Percentiles rank a stretch among this genome's conserved stretches.
These are phyloP conservation scores for Hexactinellida sp. DNA, from an alignment of 37 sponge, comb jelly and placozoan genomes.

Conservation along the genomic window DNA sequence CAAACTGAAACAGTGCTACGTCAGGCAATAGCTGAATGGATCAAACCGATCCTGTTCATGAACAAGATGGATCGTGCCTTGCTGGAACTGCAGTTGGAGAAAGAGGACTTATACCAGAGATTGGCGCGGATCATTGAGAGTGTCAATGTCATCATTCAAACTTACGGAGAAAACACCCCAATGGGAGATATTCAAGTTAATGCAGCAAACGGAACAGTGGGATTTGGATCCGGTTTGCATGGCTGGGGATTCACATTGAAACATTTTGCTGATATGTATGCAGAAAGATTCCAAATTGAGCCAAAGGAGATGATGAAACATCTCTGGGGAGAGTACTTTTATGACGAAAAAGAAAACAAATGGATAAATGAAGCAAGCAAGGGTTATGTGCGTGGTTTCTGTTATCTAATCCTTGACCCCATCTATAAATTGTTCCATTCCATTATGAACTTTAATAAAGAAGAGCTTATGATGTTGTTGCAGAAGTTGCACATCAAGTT, in stretches of 20 bases:
- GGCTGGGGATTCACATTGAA: conserved; percentile 99
- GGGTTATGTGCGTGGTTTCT: conserved; percentile 80
- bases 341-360: conserved; percentile 58
- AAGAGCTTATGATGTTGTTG: not conserved
- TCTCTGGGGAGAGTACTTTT: conserved; percentile 96
- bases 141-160: conserved; percentile 92
- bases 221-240: conserved; percentile 96
- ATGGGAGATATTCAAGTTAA: conserved; percentile 68
- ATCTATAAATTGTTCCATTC: conserved; percentile 45
- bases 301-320: conserved; percentile 75
- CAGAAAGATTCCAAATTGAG: conserved; percentile 91
- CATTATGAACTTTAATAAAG: conserved; percentile 37
- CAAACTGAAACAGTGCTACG: conserved; percentile 97
- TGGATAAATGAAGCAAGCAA: conserved; percentile 70
- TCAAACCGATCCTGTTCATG: conserved; percentile 93
- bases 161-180: conserved; percentile 85
- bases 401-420: conserved; percentile 91
- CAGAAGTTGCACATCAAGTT: conserved; percentile 29
- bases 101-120: conserved; percentile 88
- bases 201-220: conserved; percentile 81
- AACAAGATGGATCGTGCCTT: conserved; percentile 99
- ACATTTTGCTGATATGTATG: conserved; percentile 95
- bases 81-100: conserved; percentile 94
- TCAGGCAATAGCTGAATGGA: conserved; percentile 92
- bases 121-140: conserved; percentile 94